Percentiles rank a stretch among this genome's conserved stretches.
Conservation (phyloP, 2,113 vertebrate species). For the Sapajus apella region DNA sequence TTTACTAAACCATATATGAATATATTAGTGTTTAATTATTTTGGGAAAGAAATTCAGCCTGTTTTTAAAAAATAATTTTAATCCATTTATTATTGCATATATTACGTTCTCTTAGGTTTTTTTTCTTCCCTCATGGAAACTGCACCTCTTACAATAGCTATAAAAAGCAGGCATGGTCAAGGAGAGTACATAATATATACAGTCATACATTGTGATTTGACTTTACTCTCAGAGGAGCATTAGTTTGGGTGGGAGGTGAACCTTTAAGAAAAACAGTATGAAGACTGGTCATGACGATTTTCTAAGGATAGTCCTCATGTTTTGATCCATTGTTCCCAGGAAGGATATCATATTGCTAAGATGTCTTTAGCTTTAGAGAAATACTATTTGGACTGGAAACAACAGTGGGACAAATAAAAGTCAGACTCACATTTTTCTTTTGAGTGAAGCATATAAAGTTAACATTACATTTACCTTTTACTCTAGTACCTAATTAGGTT, state of each 20-base stretch:
- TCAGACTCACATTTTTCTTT: slow-evolving; percentile 33
- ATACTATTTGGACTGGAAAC: slow-evolving; percentile 2
- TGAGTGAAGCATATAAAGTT: not conserved
- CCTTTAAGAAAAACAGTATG: not conserved
- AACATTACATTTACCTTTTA: not conserved
- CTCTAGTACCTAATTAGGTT: not conserved
- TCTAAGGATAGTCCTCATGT: slow-evolving; percentile 9
- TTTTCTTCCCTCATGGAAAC: not conserved
- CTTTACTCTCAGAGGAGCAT: not conserved
- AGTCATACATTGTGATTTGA: not conserved
- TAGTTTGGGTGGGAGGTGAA: slow-evolving; percentile 12
- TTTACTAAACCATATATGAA: not conserved
- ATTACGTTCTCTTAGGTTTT: not conserved
- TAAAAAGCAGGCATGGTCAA: not conserved
- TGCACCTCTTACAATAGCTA: not conserved
- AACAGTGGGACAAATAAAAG: slow-evolving; percentile 15
- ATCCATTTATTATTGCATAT: not conserved
- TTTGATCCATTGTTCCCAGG: slow-evolving; percentile 25
- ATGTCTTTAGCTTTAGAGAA: slow-evolving; percentile 16
- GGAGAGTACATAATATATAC: not conserved
- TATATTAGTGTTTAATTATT: not conserved
- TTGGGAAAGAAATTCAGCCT: slow-evolving; percentile 23
- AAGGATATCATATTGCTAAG: not conserved
- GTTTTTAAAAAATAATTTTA: slow-evolving; percentile 12
- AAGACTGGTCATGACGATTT: not conserved